These are phyloP conservation scores for Frankliniella fusca DNA, from an alignment of 2,888 invertebrate genomes.

Conservation along the genomic window DNA sequence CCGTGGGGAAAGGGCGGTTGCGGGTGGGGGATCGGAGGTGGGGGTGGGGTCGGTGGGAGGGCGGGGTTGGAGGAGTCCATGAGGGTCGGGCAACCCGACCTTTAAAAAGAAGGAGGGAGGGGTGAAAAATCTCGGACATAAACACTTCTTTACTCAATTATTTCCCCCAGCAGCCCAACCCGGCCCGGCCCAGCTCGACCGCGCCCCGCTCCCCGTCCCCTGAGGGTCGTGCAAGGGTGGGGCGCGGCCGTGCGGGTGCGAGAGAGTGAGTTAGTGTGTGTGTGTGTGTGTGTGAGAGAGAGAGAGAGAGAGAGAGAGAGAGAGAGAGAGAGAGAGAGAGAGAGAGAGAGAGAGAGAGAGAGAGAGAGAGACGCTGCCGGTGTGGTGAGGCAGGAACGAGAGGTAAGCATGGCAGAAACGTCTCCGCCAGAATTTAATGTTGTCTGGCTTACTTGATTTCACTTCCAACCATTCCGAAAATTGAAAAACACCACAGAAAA, in stretches of 20 bases:
- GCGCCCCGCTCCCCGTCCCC: background rate
- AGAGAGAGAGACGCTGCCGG: background rate
- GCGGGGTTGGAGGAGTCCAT: background rate
- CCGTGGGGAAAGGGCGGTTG: background rate
- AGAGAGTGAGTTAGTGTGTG: too few species aligned
- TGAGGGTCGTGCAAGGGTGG: background rate
- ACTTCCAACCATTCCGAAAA: too few species aligned
- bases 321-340: background rate
- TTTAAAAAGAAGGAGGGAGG: background rate
- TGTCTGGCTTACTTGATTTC: too few species aligned
- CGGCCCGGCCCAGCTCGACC: background rate
- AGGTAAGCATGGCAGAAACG: too few species aligned
- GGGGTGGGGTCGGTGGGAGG: background rate
- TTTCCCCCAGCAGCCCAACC: background rate
- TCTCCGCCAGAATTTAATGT: too few species aligned
- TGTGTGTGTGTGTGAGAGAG: too few species aligned
- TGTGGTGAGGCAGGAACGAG: too few species aligned
- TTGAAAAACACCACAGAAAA: too few species aligned
- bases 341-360: background rate
- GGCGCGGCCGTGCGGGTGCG: background rate
- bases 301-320: too few species aligned
- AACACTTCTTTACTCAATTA: slow-evolving; percentile 26
- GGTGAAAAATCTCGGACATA: slow-evolving; percentile 14
- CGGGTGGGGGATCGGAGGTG: background rate
- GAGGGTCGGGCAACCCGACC: too few species aligned